A percentile compares a stretch with the other conserved stretches of the same genome.
These are phyloP conservation scores for Squalus acanthias DNA, from an alignment of 2,797 vertebrate genomes.

Conservation along the genomic window DNA sequence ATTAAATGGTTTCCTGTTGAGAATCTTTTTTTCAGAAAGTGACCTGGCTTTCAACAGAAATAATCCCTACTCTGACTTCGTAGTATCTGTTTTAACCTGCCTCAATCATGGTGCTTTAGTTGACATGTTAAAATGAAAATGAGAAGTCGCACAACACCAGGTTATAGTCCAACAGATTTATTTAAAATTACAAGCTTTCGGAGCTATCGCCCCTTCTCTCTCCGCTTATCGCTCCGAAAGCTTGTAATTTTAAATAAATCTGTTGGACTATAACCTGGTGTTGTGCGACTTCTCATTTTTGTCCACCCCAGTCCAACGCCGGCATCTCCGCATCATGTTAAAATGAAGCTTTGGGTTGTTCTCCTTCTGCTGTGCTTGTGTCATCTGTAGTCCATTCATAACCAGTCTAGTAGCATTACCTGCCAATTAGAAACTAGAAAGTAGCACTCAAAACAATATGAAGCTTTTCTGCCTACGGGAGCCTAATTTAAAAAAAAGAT, in stretches of 20 bases:
- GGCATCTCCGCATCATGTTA: neutral
- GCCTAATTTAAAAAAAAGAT: neutral
- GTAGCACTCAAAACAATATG: neutral
- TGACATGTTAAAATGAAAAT: neutral
- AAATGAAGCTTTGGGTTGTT: neutral
- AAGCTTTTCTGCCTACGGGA: neutral
- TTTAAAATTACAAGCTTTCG: too few species aligned
- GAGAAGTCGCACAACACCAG: too few species aligned
- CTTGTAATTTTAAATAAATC: too few species aligned
- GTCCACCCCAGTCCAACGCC: too few species aligned
- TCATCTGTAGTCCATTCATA: neutral
- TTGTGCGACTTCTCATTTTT: too few species aligned
- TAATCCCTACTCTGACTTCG: neutral
- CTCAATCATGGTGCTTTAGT: neutral
- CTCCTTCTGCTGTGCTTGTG: neutral
- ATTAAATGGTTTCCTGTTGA: neutral
- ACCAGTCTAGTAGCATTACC: neutral
- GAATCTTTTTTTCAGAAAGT: neutral
- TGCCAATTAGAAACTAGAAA: neutral
- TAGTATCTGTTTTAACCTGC: neutral
- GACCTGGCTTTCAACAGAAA: neutral
- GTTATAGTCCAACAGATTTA: too few species aligned
- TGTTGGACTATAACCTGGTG: too few species aligned
- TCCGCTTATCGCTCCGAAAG: too few species aligned
- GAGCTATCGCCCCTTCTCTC: too few species aligned